Evolutionary conservation across 1,140 invertebrate genomes (phyloP).

Genomic region (Cotesia typhae): DNA sequence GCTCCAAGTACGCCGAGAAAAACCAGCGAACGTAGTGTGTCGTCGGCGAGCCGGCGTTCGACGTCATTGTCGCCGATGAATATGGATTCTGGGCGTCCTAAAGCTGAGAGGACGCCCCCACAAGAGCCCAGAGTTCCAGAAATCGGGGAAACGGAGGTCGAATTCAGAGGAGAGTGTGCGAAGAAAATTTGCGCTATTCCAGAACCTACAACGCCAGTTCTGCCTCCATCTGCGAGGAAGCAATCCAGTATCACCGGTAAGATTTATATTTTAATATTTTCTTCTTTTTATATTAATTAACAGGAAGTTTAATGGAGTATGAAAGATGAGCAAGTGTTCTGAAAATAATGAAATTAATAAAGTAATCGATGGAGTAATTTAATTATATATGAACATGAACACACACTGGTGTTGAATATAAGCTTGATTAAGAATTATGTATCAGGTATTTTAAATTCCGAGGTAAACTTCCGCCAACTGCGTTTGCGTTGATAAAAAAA

Average conservation of each 20-base stretch:
- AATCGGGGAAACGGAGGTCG: constrained; percentile 47
- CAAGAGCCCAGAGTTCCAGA: constrained; percentile 55
- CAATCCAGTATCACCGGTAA: constrained; percentile 61
- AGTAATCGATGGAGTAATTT: too few relatives aligned
- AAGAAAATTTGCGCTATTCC: constrained; percentile 43
- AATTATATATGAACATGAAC: too few relatives aligned
- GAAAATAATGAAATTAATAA: too few relatives aligned
- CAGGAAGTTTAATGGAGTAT: too few relatives aligned
- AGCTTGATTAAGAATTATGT: too few relatives aligned
- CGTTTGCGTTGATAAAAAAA: too few relatives aligned
- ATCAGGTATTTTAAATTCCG: too few relatives aligned
- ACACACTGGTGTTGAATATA: background rate
- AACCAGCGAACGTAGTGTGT: constrained; percentile 3
- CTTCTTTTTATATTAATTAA: background rate
- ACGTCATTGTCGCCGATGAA: constrained; percentile 35
- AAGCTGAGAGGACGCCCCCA: constrained; percentile 57
- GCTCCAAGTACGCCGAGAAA: constrained; percentile 49
- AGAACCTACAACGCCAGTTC: constrained; percentile 51
- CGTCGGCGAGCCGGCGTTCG: constrained; percentile 26
- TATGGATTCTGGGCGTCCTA: constrained; percentile 3
- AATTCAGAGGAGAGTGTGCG: constrained; percentile 30
- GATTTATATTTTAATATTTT: constrained; percentile 31
- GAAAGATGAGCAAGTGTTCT: too few relatives aligned
- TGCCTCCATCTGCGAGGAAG: constrained; percentile 50
- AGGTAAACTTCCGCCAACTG: too few relatives aligned